These are phyloP conservation scores for Bicyclus anynana DNA, from an alignment of 1,140 invertebrate genomes.

Conservation along the genomic window DNA sequence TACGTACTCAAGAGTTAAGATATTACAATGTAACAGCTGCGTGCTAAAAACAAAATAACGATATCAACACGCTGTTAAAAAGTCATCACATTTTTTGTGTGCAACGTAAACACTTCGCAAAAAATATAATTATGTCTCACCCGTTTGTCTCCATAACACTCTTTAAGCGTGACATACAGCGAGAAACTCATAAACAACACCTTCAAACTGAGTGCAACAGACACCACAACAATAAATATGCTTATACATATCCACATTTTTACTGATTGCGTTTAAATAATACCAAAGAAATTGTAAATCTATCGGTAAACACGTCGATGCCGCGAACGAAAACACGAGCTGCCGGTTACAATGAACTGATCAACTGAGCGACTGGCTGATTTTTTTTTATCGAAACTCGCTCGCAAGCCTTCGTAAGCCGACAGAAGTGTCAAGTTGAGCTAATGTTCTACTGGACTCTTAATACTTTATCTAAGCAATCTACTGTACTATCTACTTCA, in stretches of 20 bases:
- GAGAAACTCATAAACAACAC: conserved; percentile 21
- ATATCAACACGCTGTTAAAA: neutral
- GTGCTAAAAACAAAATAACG: neutral
- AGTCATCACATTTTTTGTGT: neutral
- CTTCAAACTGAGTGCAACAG: conserved; percentile 17
- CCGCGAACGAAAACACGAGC: conserved; percentile 1
- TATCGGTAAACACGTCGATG: neutral
- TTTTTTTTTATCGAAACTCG: neutral
- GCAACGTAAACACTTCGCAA: neutral
- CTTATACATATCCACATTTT: conserved; percentile 11
- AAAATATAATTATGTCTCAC: neutral
- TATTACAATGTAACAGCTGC: neutral
- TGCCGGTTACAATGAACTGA: neutral
- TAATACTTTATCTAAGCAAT: too few relatives aligned
- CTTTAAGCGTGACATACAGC: conserved; percentile 15
- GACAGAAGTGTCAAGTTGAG: neutral
- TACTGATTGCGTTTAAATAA: neutral
- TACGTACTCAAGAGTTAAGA: too few relatives aligned
- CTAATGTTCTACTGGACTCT: neutral
- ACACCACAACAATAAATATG: conserved; percentile 21
- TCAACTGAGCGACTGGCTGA: neutral
- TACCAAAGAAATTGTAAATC: neutral
- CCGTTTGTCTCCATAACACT: neutral
- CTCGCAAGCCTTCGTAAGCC: neutral
- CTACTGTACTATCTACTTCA: too few relatives aligned